Evolutionary conservation across 2,888 invertebrate genomes (phyloP), one percentile per base, ranked within the genome.

Genomic region (Lasius fuliginosus): DNA sequence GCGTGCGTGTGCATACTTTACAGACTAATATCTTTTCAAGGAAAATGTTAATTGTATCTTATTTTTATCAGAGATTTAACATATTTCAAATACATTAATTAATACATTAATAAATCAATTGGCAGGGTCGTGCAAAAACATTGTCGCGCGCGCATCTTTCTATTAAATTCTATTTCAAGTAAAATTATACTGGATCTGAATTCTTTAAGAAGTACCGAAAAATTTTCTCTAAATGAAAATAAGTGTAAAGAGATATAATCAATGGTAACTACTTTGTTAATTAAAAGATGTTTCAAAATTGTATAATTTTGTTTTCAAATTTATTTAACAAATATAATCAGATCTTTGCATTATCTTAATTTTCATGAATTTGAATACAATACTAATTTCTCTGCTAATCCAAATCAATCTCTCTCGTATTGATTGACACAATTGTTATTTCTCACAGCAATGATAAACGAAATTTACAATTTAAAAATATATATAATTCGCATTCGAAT

Each of bases 351-450:
- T 18, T 30, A 67, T 49, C 23, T 64, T 67, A 67, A 75, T 75
- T 67, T 75, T 46, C 15, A 74, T 42, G 42, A 65, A n/a, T 64
- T 46, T 23, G 6, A 12, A 64, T 46, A 36, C 36, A 68, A 36
- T 23, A 36, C 12, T 76, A 67, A 67, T 76, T 76, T 76, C 18
- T 67, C 18, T 36, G 33, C 42, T 75, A 46, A 30, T 33, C 12
- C 49, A 65, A 36, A 46, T 76, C 49, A 76, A 68, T 15, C 12
- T 67, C 9, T 33, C 27, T 69, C 5, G 15, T 46, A 65, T 75
- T 75, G 74, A 75, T 64, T 30, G 42, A 46, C 42, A 75, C 30
- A 74, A 74, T 75, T 33, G 23, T 75, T 3, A 23, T 75, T 75
- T 3, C 23, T 62, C 42, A 62, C 12, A 49, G 18, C 5, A 33